phyloP scores from a whole-genome alignment of 2,888 invertebrate species.

The Dusona sp. region DNA sequence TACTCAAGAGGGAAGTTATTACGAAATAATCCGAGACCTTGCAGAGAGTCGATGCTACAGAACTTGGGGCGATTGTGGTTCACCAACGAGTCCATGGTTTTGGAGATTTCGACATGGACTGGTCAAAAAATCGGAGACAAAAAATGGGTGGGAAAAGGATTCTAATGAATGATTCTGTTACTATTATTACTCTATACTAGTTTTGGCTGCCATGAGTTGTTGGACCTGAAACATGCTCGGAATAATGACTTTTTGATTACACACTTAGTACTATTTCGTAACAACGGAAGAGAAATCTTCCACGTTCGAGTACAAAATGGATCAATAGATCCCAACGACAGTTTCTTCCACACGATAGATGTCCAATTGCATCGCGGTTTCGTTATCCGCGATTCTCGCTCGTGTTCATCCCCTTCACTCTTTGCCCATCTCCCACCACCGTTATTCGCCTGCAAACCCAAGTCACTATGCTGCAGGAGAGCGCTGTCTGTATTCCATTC shows the following conservation, averaged over 20 bases:
- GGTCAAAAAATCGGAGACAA: slow-evolving; percentile 1
- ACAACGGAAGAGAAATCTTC: slow-evolving; percentile 56
- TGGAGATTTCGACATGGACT: slow-evolving; percentile 45
- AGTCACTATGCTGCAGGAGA: not conserved
- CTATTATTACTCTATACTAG: slow-evolving; percentile 1
- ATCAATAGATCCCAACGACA: slow-evolving; percentile 70
- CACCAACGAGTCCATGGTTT: slow-evolving; percentile 67
- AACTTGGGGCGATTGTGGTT: slow-evolving; percentile 75
- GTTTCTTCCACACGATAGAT: slow-evolving; percentile 73
- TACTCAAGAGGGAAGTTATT: slow-evolving; percentile 76
- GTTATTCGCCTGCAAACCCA: slow-evolving; percentile 6
- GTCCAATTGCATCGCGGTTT: slow-evolving; percentile 66
- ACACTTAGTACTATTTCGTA: slow-evolving; percentile 64
- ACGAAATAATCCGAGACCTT: slow-evolving; percentile 74
- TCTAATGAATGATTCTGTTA: slow-evolving; percentile 52
- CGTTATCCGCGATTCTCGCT: slow-evolving; percentile 36
- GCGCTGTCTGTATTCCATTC: slow-evolving; percentile 7
- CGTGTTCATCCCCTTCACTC: slow-evolving; percentile 37
- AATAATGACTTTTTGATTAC: slow-evolving; percentile 82
- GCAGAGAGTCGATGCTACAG: slow-evolving; percentile 41
- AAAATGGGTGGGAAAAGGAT: slow-evolving; percentile 17
- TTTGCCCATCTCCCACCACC: slow-evolving; percentile 42
- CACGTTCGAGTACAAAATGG: slow-evolving; percentile 21
- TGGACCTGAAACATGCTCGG: slow-evolving; percentile 53
- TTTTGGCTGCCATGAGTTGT: slow-evolving; percentile 34